A percentile compares a stretch with the other conserved stretches of the same genome.
Evolutionary conservation across 2,888 invertebrate genomes (phyloP).

Genomic region (Ecdyonurus torrentis): DNA sequence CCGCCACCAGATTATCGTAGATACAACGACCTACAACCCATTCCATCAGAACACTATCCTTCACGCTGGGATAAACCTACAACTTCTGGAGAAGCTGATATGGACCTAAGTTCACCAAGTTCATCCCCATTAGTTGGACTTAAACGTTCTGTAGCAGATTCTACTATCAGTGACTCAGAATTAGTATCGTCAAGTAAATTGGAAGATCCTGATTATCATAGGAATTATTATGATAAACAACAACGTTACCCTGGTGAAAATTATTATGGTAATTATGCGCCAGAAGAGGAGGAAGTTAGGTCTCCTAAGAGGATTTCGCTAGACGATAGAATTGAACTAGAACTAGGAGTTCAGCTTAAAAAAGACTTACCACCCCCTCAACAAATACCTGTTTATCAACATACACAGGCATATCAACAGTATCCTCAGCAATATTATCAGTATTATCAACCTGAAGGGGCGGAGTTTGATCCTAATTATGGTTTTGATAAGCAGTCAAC

Average conservation of each 20-base stretch:
- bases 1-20: not conserved
- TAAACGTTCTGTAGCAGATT: conserved; percentile 26
- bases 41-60: not conserved
- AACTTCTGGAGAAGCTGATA: not conserved
- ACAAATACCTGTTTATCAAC: conserved; percentile 2
- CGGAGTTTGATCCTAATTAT: not conserved
- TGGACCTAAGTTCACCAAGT: not conserved
- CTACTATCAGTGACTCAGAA: conserved; percentile 34
- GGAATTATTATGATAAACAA: not conserved
- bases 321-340: conserved; percentile 40
- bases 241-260: not conserved
- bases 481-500: not conserved
- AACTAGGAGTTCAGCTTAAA: conserved; percentile 35
- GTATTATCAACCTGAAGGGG: not conserved
- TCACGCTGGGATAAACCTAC: not conserved
- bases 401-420: not conserved
- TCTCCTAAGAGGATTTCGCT: conserved; percentile 40
- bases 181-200: conserved; percentile 17
- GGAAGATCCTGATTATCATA: not conserved
- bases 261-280: not conserved
- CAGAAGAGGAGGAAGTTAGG: conserved; percentile 1
- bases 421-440: not conserved
- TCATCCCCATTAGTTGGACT: not conserved
- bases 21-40: not conserved
- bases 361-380: conserved; percentile 17